Evolutionary conservation across 2,888 invertebrate genomes (phyloP), one percentile per base, ranked within the genome.

Genomic region (Trissolcus brochymenae): DNA sequence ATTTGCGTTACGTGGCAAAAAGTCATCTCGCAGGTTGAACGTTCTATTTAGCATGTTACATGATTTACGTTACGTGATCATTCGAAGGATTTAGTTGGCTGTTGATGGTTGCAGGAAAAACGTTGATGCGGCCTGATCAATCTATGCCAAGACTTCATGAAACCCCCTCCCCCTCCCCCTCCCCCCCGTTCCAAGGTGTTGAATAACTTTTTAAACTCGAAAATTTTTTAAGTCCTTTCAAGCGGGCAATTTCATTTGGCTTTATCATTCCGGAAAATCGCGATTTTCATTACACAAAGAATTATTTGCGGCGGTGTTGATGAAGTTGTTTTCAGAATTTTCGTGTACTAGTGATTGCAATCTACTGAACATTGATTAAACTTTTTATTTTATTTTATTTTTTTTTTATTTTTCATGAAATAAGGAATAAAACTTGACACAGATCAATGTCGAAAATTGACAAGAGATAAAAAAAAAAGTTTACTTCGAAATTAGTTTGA

Each of bases 161-260:
- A 35, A 35, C 7, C 4, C 25, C 25, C 35, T 35, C 2, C 9
- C n/a, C n/a, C 7, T 6, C 25, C 25, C 35, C 9, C 2, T 2
- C 7, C 4, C 25, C 25, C 35, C 9, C 2, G 1, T 35, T 9
- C 81, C 76, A 79, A 81, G 82, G 83, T 84, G 86, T 86, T 85
- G 84, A 81, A 83, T 85, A 46, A 61, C 61, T 61, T 60, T 50
- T 66, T 29, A 56, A 43, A 56, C 3, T 56, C 13, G 35, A 29
- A 62, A 74, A 65, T 19, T 9, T 35, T 55, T 7, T 29, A 46
- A 50, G 17, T 51, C 29, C 50, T 51, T 43, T 21, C 21, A 65
- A 35, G 35, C 41, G 66, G 62, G 17, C 19, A 59, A 59, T 72
- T 59, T 51, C 49, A 16, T 21, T 14, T 25, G n/a, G 43, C 21